Evolutionary conservation across 2,888 invertebrate species (phyloP), one percentile per base, ranked within the genome.

Genomic region (Cantharis lateralis): DNA sequence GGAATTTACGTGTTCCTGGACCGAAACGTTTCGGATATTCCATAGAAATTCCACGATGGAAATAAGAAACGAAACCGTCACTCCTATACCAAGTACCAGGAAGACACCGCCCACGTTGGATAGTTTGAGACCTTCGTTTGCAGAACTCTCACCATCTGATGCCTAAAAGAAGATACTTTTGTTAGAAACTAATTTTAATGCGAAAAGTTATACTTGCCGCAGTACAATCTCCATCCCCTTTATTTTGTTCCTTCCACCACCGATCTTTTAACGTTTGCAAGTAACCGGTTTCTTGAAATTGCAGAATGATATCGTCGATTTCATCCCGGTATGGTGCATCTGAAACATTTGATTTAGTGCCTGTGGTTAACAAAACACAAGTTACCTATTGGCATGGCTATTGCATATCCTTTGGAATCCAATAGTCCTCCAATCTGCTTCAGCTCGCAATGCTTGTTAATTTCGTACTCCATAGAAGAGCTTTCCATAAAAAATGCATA

Each of bases 401-500:
- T 95, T 26, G 97, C 98, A 85, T 97, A 98, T 83, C 96, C 96
- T 87, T 98, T 98, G 62, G 94, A 94, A 86, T 98, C 97, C 72
- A 98, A 90, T 83, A 93, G 91, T 11, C 92, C 91, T 0, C 97
- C 96, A 9, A 96, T 93, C 90, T 95, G 94, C 85, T 92, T 94
- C 80, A 98, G 90, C 68, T 95, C 93, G 85, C 98, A 98, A 83
- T 96, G 91, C 74, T 95, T 91, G 87, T 62, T 95, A 73, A 95
- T 91, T 83, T 94, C 94, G 88, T 98, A 99, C 87, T 99, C 98
- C 80, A 99, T 94, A 3, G 95, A 95, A 0, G 97, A 95, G 1
- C 97, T 98, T 89, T 99, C 99, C 96, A 98, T 98, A 70, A 99
- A 91, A 87, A 95, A 99, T 1, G 99, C 99, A 87, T 97, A 99